Evolutionary conservation across 2,113 vertebrate species (phyloP).

Genomic region (Athene noctua): DNA sequence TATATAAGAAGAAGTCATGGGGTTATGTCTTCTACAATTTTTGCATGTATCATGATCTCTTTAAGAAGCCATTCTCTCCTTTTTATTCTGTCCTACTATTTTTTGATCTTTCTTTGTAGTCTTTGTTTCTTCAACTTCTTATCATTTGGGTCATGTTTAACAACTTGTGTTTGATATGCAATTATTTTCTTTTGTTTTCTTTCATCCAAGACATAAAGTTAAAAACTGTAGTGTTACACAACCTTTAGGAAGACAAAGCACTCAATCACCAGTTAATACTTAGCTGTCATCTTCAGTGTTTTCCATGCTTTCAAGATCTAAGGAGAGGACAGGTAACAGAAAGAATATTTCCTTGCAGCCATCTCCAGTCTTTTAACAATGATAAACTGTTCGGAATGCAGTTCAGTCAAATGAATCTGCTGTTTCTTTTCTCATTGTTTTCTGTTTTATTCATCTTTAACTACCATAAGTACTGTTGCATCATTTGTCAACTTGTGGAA

Average conservation of each 20-base stretch:
- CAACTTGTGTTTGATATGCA: not conserved
- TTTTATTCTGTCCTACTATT: not conserved
- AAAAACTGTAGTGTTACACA: not conserved
- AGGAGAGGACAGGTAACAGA: not conserved
- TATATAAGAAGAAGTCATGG: too few relatives aligned
- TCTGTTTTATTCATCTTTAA: not conserved
- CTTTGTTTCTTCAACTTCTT: not conserved
- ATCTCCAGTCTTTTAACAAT: not conserved
- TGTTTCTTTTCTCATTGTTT: not conserved
- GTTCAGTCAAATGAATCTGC: not conserved
- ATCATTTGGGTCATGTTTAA: not conserved
- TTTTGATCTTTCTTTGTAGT: not conserved
- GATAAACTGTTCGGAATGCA: not conserved
- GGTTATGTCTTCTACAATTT: not conserved
- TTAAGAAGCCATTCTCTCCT: not conserved
- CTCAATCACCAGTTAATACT: not conserved
- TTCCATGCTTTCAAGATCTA: not conserved
- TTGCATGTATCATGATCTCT: not conserved
- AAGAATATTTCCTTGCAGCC: not conserved
- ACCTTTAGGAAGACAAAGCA: not conserved
- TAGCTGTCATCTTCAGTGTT: not conserved
- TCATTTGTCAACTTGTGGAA: not conserved
- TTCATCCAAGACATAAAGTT: not conserved
- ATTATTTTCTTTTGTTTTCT: not conserved
- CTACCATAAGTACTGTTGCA: not conserved